phyloP scores from a whole-genome alignment of 2,888 invertebrate species.

The Acholoe squamosa region DNA sequence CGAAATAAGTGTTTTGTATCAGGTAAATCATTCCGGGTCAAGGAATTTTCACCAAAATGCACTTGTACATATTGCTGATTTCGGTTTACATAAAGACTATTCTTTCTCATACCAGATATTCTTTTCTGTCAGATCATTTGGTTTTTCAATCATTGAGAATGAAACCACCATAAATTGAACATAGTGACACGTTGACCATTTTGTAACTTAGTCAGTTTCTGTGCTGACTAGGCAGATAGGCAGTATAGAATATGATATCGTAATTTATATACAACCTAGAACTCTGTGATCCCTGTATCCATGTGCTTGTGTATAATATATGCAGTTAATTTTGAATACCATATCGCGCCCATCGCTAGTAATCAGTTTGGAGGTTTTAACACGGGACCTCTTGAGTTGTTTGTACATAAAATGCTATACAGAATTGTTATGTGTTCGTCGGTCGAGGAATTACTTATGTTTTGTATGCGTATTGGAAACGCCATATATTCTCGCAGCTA shows the following conservation, averaged over 20 bases:
- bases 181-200: too few relatives aligned
- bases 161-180: neutral
- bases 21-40: too few relatives aligned
- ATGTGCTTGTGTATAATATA: slow-evolving; percentile 48
- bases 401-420: slow-evolving; percentile 39
- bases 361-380: neutral
- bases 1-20: too few relatives aligned
- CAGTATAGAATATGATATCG: slow-evolving; percentile 25
- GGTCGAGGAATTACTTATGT: neutral
- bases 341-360: neutral
- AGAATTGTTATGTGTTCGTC: neutral
- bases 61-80: neutral
- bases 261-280: slow-evolving; percentile 47
- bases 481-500: neutral
- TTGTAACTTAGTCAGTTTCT: neutral
- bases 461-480: slow-evolving; percentile 1
- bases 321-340: slow-evolving; percentile 40
- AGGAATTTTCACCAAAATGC: too few relatives aligned
- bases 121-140: too few relatives aligned
- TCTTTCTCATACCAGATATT: too few relatives aligned
- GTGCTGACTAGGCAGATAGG: neutral
- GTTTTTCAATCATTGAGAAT: neutral
- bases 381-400: neutral
- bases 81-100: neutral
- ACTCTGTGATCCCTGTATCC: slow-evolving; percentile 31